Evolutionary conservation across 37 sponge, comb jelly and placozoan genomes (phyloP), one percentile per base, ranked within the genome.

Genomic region (Spongilla lacustris): DNA sequence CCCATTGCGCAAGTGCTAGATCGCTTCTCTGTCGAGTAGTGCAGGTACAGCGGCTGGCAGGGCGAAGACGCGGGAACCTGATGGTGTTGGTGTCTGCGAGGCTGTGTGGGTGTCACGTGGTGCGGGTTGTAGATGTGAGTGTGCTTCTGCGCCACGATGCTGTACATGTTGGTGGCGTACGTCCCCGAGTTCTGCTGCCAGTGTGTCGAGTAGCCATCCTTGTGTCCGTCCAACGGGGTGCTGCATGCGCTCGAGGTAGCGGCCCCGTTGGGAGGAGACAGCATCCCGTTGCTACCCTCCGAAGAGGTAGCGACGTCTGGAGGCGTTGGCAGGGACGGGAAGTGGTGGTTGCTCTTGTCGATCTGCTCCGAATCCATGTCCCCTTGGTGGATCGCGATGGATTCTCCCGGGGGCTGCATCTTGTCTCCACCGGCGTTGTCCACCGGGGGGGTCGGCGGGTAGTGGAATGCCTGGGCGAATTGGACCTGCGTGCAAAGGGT

Each of bases 371-470:
- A 66, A 35, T 28, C 66, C 25, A 36, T 36, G 82, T 23, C 71
- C 10, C 28, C 29, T 0, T 69, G 73, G 34, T 28, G 25, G 82
- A 81, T 67, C 8, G 71, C 46, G 27, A 32, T 69, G 30, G 71
- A 13, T 23, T 81, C 71, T 4, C 71, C 25, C 21, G 71, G 36
- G 23, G 68, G 82, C 71, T 75, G 82, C 58, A 81, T 81, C 24
- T 81, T 22, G 38, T n/a, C 19, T 6, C 85, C 10, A 72, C 31
- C 1, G 33, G 28, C 34, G 66, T 66, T 38, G 66, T 87, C 88
- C 36, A 87, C 46, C 23, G 88, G 88, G 58, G 91, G 91, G 11
- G 91, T 90, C 21, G 91, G 91, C 14, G 91, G 91, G 50, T 90
- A 90, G 50, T 81, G 82, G 33, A 90, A 84, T 0, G 90, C 74